A percentile compares a stretch with the other conserved stretches of the same genome.
These are phyloP conservation scores for Strix aluco DNA, from an alignment of 2,113 vertebrate genomes.

Conservation along the genomic window DNA sequence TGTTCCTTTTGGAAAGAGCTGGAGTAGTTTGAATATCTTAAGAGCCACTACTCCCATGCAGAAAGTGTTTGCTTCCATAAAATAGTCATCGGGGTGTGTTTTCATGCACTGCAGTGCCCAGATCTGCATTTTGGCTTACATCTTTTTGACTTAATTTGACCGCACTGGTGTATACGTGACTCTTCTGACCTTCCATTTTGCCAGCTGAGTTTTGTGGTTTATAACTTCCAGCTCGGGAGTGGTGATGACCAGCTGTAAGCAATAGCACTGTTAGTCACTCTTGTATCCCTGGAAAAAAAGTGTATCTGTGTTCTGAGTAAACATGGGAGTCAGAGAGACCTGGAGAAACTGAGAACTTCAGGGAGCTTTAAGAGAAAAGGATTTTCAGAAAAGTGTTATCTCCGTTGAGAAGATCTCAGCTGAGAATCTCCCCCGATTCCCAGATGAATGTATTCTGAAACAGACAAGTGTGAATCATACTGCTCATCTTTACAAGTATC, in stretches of 20 bases:
- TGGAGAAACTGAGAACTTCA: neutral
- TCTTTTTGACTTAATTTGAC: neutral
- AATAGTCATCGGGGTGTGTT: neutral
- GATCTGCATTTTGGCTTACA: neutral
- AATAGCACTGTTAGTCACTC: neutral
- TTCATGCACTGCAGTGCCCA: neutral
- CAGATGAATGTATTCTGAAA: neutral
- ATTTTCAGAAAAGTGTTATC: neutral
- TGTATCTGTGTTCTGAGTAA: neutral
- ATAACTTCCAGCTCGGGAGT: neutral
- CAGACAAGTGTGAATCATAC: neutral
- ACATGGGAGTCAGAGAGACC: neutral
- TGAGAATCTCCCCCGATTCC: neutral
- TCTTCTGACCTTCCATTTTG: neutral
- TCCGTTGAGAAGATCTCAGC: neutral
- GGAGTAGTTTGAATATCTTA: neutral
- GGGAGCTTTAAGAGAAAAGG: neutral
- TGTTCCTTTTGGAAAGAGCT: neutral
- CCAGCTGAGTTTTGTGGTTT: neutral
- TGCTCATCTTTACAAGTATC: neutral
- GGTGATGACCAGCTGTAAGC: neutral
- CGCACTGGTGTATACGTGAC: neutral
- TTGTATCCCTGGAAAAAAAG: neutral
- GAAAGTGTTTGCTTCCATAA: neutral
- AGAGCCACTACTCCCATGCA: neutral